These are phyloP conservation scores for Dicyrtomina minuta DNA, from an alignment of 2,888 invertebrate genomes.

Conservation along the genomic window DNA sequence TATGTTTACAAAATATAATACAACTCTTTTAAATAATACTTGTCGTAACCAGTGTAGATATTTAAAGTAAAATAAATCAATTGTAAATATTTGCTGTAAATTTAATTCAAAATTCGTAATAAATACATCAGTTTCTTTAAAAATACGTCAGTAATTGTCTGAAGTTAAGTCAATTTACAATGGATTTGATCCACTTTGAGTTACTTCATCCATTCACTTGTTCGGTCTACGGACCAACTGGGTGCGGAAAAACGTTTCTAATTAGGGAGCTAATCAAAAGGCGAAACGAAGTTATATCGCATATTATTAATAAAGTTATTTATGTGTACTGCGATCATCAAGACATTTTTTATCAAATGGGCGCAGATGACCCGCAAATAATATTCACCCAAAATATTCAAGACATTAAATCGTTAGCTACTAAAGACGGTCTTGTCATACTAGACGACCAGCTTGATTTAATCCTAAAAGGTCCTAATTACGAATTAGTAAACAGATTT, in stretches of 20 bases:
- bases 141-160: neutral
- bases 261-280: neutral
- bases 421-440: neutral
- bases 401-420: neutral
- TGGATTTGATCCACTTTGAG: neutral
- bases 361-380: neutral
- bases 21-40: too few relatives aligned
- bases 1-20: too few relatives aligned
- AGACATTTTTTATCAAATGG: neutral
- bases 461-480: neutral
- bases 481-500: neutral
- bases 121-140: neutral
- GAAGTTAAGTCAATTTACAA: neutral
- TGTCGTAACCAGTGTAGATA: too few relatives aligned
- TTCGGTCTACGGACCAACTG: neutral
- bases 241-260: neutral
- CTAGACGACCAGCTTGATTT: neutral
- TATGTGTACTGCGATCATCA: conserved; percentile 7
- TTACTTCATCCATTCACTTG: neutral
- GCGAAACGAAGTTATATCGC: neutral
- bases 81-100: too few relatives aligned
- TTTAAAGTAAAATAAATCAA: neutral
- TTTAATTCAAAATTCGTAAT: neutral
- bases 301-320: neutral
- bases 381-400: neutral